Base-by-base conservation (phyloP, 2,888 invertebrate genomes). In the Cosmia pyralina region DNA sequence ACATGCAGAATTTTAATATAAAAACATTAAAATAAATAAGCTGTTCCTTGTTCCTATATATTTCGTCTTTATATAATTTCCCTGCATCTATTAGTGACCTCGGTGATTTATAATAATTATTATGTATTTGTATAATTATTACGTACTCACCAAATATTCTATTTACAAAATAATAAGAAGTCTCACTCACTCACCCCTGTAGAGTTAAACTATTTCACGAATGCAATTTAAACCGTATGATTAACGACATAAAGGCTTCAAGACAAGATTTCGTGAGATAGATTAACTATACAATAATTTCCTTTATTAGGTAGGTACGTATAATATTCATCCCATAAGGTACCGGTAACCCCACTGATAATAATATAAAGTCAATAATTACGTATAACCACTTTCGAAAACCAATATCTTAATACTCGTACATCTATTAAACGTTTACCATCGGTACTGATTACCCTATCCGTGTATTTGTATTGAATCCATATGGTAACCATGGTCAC, bases 401-500 rank as follows among this genome's bases (percentile, higher is more conserved):
- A 63, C 62, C 34, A 67, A 81, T 77, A 81, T n/a, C n/a, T n/a
- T n/a, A n/a, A n/a, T 60, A 55, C 48, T 76, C 60, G 41, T 69
- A 57, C 13, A 28, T 34, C 38, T 77, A 65, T 48, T 65, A 50
- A 77, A 53, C n/a, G 66, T 19, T 67, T 74, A 57, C 59, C 28
- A 50, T 44, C 48, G 34, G 13, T n/a, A 59, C 65, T 52, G 62
- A 64, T 70, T 46, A 64, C 60, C 19, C 3, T 62, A 55, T 53
- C n/a, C 34, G 46, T 60, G 44, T 82, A 77, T 81, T 83, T 75
- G 41, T 55, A 70, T 59, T 65, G 55, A 59, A 55, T 75, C 85
- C 85, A 86, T 85, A 85, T 85, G 85, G 85, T 71, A 53, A 84
- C 79, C 65, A 65, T 79, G 66, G 50, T 10, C 75, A 74, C 72